phyloP scores from a whole-genome alignment of 2,797 vertebrate genomes.

The Myioborus miniatus region DNA sequence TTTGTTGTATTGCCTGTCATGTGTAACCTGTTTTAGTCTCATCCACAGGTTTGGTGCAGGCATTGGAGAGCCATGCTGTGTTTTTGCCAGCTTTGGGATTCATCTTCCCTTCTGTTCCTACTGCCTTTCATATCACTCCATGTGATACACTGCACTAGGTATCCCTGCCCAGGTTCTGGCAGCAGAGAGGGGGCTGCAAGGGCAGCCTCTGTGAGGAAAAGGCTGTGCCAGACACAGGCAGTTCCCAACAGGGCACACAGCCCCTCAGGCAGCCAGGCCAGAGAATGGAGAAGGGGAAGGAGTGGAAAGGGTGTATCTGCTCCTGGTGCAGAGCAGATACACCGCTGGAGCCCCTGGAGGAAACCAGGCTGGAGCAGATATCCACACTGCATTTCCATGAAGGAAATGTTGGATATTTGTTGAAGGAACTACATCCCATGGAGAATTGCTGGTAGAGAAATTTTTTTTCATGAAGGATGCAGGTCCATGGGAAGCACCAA shows the following conservation, averaged over 20 bases:
- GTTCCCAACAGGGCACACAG: rapidly evolving
- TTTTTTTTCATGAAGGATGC: not conserved
- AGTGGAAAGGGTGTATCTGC: not conserved
- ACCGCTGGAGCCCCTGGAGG: not conserved
- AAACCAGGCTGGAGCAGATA: not conserved
- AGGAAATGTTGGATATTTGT: not conserved
- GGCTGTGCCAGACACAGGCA: rapidly evolving
- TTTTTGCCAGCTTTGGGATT: not conserved
- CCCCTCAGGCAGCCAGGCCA: no score
- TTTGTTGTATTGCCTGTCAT: not conserved
- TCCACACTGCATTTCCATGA: not conserved
- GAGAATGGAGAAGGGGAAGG: not conserved
- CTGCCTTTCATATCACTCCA: not conserved
- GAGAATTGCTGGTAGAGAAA: not conserved
- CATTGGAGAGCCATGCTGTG: not conserved
- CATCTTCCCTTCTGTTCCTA: not conserved
- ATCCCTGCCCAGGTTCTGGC: rapidly evolving
- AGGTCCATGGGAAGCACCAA: not conserved
- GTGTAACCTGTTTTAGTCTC: not conserved
- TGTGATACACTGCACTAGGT: not conserved
- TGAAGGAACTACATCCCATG: not conserved
- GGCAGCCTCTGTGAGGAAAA: not conserved
- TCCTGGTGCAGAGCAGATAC: not conserved
- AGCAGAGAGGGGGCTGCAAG: rapidly evolving
- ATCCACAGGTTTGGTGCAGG: not conserved